phyloP scores from a whole-genome alignment of 2,888 invertebrate genomes.

The Netelia melanura region DNA sequence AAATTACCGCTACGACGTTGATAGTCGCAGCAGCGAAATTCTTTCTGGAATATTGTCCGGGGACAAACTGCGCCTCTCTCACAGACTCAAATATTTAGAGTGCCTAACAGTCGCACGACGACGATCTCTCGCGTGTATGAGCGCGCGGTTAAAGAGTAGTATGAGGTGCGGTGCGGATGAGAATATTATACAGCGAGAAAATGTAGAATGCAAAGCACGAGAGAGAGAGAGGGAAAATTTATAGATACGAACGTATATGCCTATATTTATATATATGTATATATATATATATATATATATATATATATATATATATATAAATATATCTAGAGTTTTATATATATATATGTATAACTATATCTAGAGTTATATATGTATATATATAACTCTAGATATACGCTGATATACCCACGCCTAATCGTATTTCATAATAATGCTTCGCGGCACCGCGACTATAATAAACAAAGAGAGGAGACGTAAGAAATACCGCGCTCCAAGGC shows the following conservation, averaged over 20 bases:
- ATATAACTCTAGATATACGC: conserved; percentile 45
- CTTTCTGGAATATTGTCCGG: not conserved
- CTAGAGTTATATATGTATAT: conserved; percentile 7
- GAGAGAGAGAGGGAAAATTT: conserved; percentile 32
- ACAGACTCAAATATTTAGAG: conserved; percentile 76
- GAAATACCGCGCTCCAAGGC: conserved; percentile 78
- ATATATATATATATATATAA: too few relatives aligned
- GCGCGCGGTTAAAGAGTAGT: conserved; percentile 17
- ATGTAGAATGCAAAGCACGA: conserved; percentile 12
- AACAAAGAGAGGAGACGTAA: conserved; percentile 81
- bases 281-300: too few relatives aligned
- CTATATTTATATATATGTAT: not conserved
- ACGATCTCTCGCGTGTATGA: conserved; percentile 47
- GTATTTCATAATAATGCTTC: conserved; percentile 81
- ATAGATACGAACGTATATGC: conserved; percentile 6
- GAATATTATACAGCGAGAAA: conserved; percentile 37
- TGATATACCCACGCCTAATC: conserved; percentile 78
- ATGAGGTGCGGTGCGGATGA: conserved; percentile 6
- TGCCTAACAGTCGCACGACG: conserved; percentile 66
- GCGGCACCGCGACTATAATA: conserved; percentile 76
- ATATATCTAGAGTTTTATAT: too few relatives aligned
- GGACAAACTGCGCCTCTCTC: conserved; percentile 64
- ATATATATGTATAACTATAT: not conserved
- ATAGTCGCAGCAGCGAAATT: not conserved
- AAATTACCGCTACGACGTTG: not conserved